Percentiles rank a stretch among this genome's conserved stretches.
These are phyloP conservation scores for Sternotherus odoratus DNA, from an alignment of 2,797 vertebrate genomes.

Conservation along the genomic window DNA sequence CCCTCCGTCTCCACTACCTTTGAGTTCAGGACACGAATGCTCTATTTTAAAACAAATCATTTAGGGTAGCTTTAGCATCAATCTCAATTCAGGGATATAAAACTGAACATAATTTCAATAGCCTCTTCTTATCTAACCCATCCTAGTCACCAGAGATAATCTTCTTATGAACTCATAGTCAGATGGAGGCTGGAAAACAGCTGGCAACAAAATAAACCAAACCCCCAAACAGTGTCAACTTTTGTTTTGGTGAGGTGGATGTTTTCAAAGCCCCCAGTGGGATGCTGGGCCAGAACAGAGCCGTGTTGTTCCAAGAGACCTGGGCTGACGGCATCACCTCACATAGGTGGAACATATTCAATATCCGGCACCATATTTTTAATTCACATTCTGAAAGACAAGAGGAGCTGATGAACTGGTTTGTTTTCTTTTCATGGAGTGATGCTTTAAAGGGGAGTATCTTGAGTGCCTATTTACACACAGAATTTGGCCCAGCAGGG, in stretches of 20 bases:
- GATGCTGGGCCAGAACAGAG: background rate
- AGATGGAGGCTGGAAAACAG: constrained; percentile 15
- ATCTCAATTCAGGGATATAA: background rate
- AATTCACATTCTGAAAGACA: background rate
- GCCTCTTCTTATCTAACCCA: background rate
- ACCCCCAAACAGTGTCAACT: background rate
- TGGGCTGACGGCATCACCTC: fast-evolving
- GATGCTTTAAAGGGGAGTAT: background rate
- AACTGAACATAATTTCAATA: background rate
- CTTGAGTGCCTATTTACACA: background rate
- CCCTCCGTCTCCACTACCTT: fast-evolving
- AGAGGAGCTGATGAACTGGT: background rate
- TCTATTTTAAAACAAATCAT: background rate
- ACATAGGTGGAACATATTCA: fast-evolving
- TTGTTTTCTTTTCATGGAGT: background rate
- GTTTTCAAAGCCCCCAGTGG: background rate
- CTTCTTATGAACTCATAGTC: constrained; percentile 50
- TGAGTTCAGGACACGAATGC: background rate
- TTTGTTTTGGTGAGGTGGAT: background rate
- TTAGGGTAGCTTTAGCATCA: background rate
- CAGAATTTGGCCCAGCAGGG: constrained; percentile 26
- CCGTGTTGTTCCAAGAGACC: background rate
- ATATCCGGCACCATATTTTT: background rate
- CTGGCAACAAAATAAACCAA: background rate
- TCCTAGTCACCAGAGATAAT: constrained; percentile 34